Base-by-base conservation (phyloP, 2,113 vertebrate species). In the Eubucco bourcierii region DNA sequence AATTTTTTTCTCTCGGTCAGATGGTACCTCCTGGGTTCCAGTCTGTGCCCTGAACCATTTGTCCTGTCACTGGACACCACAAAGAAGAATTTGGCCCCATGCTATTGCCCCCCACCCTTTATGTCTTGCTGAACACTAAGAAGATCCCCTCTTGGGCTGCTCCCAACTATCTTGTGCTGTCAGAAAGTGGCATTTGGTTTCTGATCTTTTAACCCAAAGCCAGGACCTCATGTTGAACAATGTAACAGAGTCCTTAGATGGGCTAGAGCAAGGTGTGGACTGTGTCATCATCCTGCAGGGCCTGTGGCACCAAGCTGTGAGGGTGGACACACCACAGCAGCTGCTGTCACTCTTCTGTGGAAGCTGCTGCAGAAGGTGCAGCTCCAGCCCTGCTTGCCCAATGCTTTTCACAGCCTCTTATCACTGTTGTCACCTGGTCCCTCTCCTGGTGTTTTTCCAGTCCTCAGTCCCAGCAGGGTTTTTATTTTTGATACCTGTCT, bases 251-350 rank as follows among this genome's bases (percentile, higher is more conserved):
- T 3, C 4, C 1, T 24, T n/a, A 20, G 37, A 0, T 0, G 66
- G 14, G 55, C 21, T 24, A 59, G 4, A 29, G 60, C 28, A 16
- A 20, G 59, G 50, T n/a, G 29, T 9, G 20, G 44, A 4, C 33
- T 13, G 4, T 12, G 3, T 7, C 21, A 5, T 5, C 2, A 0
- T 8, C 1, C 70, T 14, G 52, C 14, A 9, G 37, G 5, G 37
- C 8, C 33, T 9, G 0, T 1, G 2, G 71, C 7, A 3, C 29
- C 8, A 3, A 9, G 0, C 0, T 2, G 39, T 7, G 1, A 4
- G 46, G 19, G 41, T 7, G 20, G 17, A 1, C 7, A 12, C 7
- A 0, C 3, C 3, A 4, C 17, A 6, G 33, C 0, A 3, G 59
- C 37, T 16, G 19, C 5, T n/a, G n/a, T 9, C 0, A 5, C 55